Evolutionary conservation across 2,797 vertebrate genomes (phyloP).

Genomic region (Podarcis siculus): DNA sequence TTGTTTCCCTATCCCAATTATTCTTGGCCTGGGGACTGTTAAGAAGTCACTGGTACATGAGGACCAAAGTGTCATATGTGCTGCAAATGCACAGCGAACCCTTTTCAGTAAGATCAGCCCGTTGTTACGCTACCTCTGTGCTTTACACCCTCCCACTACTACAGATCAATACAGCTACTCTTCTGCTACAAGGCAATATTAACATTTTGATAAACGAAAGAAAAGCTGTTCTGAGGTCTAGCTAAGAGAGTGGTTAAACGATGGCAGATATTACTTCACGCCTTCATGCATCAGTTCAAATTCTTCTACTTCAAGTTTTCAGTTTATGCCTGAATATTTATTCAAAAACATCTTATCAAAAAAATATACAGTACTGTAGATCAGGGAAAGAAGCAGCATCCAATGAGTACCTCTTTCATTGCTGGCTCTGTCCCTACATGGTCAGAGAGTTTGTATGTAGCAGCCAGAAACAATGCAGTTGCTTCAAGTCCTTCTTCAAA

Average conservation of each 20-base stretch:
- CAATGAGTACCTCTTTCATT: conserved; percentile 88
- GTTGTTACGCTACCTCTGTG: not conserved
- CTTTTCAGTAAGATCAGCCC: not conserved
- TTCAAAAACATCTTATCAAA: not conserved
- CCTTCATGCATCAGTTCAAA: not conserved
- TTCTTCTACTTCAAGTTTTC: not conserved
- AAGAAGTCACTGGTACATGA: not conserved
- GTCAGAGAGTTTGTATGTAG: conserved; percentile 93
- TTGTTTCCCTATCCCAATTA: not conserved
- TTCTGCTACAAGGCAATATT: not conserved
- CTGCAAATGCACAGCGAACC: not conserved
- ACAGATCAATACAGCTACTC: not conserved
- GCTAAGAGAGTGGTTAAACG: conserved; percentile 1
- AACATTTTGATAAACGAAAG: conserved; percentile 20
- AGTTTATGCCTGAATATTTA: rapidly evolving
- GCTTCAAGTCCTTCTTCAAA: conserved; percentile 98
- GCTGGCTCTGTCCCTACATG: conserved; percentile 93
- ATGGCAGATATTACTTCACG: not conserved
- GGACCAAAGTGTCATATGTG: not conserved
- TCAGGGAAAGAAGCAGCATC: not conserved
- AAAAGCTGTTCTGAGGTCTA: not conserved
- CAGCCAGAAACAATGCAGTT: conserved; percentile 92
- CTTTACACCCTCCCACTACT: not conserved
- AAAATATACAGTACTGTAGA: rapidly evolving
- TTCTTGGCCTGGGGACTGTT: not conserved